These are phyloP conservation scores for Congeria kusceri DNA, from an alignment of 2,888 invertebrate species.

Conservation along the genomic window DNA sequence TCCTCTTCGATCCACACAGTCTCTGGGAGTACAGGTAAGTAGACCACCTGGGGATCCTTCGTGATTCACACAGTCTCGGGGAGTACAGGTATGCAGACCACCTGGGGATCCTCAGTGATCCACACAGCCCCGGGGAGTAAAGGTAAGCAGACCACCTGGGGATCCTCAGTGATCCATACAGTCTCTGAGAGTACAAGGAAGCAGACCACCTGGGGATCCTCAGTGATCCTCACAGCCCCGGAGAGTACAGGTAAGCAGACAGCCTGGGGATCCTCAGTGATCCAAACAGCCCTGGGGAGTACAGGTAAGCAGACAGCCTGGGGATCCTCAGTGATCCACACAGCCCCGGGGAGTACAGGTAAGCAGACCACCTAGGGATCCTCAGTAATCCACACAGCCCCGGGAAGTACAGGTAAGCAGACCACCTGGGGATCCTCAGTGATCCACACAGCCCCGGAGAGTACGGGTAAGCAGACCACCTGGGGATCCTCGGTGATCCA, in stretches of 20 bases:
- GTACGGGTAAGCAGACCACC: constrained; percentile 71
- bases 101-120: too few species aligned
- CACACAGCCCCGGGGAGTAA: too few species aligned
- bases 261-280: constrained; percentile 79
- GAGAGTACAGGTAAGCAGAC: constrained; percentile 81
- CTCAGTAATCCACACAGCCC: too few species aligned
- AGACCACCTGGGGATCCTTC: background rate
- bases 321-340: constrained; percentile 81
- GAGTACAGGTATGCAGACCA: too few species aligned
- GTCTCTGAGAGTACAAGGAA: constrained; percentile 61
- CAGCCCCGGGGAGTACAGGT: constrained; percentile 83
- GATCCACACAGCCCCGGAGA: too few species aligned
- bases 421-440: too few species aligned
- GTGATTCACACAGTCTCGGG: too few species aligned
- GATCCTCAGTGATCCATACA: too few species aligned
- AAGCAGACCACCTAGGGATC: too few species aligned
- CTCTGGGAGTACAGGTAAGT: constrained; percentile 81
- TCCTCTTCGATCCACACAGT: constrained; percentile 80
- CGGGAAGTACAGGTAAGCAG: too few species aligned
- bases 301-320: constrained; percentile 81
- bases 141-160: too few species aligned
- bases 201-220: constrained; percentile 77
- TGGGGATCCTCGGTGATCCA: constrained; percentile 79
- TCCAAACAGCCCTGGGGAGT: constrained; percentile 81
- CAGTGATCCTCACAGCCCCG: constrained; percentile 81